Base-by-base conservation (phyloP, 1,140 invertebrate genomes). In the Cardiocondyla obscurior region DNA sequence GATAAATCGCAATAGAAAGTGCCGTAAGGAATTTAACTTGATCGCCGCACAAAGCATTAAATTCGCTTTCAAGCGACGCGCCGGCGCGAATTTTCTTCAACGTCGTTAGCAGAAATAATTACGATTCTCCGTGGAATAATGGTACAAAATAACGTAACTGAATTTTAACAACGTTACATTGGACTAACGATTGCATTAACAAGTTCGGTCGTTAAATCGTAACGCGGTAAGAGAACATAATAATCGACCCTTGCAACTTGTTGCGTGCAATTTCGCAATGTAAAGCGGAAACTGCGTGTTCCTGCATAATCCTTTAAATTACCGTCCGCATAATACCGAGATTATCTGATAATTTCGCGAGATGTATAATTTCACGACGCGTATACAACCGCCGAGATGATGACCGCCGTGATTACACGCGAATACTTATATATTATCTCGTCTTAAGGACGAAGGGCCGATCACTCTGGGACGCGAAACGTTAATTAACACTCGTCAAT, bases 211-310 rank as follows among this genome's bases (percentile, higher is more conserved):
- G 10, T 72, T 39, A 25, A n/a, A 82, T 36, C 25, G 33, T 73
- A 36, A 46, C 46, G 25, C 73, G 57, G 33, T 49, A 70, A 19
- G 33, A n/a, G 49, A 30, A 30, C 30, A 57, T 33, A 86, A 86
- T 79, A 19, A 33, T 51, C n/a, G 42, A 14, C 44, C 58, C 70
- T 77, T 77, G 76, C 86, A 87, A 88, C 86, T 88, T 88, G 86
- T 88, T 88, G 86, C 86, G 69, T 77, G 65, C 44, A 83, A 74
- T 84, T 81, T 79, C 58, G 16, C 55, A 10, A 8, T 8, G 73
- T 73, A 69, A 84, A 86, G 65, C 16, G 44, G 81, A 74, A 87
- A 70, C 69, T 49, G 65, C 53, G 69, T 74, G 82, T 58, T 25
- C 79, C n/a, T 33, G 25, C 39, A 73, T 79, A 73, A 62, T 74